phyloP scores from a whole-genome alignment of 2,113 vertebrate species.

The Aspidoscelis tigris region DNA sequence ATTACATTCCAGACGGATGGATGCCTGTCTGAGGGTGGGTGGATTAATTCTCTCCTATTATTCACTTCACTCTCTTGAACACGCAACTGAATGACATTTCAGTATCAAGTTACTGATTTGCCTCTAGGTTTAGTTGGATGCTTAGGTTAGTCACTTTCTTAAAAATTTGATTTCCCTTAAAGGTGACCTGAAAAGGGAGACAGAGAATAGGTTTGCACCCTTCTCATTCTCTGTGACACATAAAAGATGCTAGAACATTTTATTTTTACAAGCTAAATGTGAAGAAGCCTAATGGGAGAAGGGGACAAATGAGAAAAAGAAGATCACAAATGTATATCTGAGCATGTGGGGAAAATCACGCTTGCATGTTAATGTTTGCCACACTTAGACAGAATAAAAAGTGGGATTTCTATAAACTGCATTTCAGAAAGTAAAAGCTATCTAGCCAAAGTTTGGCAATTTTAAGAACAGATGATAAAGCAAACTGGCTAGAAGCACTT shows the following conservation, averaged over 20 bases:
- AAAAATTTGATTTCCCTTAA: slow-evolving; percentile 21
- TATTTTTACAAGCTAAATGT: neutral
- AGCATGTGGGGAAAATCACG: neutral
- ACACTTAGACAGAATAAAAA: neutral
- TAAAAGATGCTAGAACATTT: neutral
- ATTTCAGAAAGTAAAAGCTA: neutral
- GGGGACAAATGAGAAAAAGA: neutral
- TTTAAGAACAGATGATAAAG: neutral
- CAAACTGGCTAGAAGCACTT: too few species aligned
- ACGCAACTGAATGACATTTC: slow-evolving; percentile 23
- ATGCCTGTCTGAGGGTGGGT: slow-evolving; percentile 19
- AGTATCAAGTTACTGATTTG: slow-evolving; percentile 21
- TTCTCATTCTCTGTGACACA: neutral
- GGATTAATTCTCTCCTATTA: slow-evolving; percentile 37
- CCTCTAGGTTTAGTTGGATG: slow-evolving; percentile 34
- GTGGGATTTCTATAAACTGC: neutral
- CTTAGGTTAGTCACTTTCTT: slow-evolving; percentile 35
- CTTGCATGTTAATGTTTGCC: neutral
- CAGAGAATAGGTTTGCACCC: neutral
- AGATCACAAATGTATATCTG: neutral
- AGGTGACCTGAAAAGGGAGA: slow-evolving; percentile 27
- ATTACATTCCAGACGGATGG: neutral
- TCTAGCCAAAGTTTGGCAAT: neutral
- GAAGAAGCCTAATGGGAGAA: neutral
- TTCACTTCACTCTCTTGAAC: slow-evolving; percentile 33